Conservation (phyloP, 2,797 vertebrate species). For the Pseudochaenichthys georgianus region DNA sequence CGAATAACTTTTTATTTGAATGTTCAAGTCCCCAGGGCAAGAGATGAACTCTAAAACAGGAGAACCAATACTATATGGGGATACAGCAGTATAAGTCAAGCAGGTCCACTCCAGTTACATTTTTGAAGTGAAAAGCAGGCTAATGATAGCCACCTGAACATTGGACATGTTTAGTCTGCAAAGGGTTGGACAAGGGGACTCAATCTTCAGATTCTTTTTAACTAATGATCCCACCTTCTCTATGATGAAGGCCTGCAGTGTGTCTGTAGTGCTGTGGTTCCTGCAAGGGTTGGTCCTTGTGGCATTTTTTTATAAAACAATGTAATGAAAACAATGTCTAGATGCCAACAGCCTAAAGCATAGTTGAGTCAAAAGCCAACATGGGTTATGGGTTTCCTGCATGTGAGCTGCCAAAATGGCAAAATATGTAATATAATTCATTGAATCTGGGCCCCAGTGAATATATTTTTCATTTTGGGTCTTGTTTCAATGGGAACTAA, state of each 20-base stretch:
- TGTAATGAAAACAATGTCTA: slow-evolving; percentile 68
- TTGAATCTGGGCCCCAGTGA: slow-evolving; percentile 21
- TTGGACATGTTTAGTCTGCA: slow-evolving; percentile 30
- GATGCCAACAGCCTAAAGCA: slow-evolving; percentile 68
- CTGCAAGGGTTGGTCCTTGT: slow-evolving; percentile 54
- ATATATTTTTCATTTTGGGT: slow-evolving; percentile 34
- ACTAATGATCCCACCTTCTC: slow-evolving; percentile 50
- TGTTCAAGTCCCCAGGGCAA: neutral
- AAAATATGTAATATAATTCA: slow-evolving; percentile 58
- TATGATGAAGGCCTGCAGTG: slow-evolving; percentile 56
- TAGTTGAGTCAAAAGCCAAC: slow-evolving; percentile 52
- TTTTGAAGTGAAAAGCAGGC: slow-evolving; percentile 12
- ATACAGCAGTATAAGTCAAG: neutral
- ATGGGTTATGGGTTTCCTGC: slow-evolving; percentile 58
- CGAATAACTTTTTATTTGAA: slow-evolving; percentile 9
- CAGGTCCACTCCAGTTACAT: slow-evolving; percentile 7
- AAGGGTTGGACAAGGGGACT: slow-evolving; percentile 48
- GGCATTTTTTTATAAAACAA: slow-evolving; percentile 62
- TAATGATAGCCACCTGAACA: slow-evolving; percentile 35
- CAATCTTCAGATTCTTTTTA: slow-evolving; percentile 57
- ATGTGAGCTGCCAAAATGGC: slow-evolving; percentile 60
- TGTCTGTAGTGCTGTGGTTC: slow-evolving; percentile 20
- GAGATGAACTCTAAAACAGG: neutral
- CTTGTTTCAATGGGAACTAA: slow-evolving; percentile 11
- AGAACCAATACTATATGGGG: neutral